Conservation (phyloP, 2,113 vertebrate species). For the Mystacornis crossleyi region DNA sequence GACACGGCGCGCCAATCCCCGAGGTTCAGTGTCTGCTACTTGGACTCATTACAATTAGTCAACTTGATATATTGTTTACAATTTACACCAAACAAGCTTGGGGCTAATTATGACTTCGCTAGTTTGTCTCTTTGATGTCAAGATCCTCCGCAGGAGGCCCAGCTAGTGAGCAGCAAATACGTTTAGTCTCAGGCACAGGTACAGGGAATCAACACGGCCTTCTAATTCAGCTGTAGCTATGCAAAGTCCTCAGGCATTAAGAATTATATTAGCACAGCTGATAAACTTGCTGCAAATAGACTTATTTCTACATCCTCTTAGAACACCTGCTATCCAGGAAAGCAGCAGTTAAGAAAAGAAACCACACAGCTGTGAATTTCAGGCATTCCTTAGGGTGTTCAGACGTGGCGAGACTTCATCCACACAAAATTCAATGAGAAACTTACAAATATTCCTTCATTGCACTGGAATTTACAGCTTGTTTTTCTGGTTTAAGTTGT, state of each 20-base stretch:
- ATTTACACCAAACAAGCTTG: conserved; percentile 67
- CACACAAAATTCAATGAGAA: background rate
- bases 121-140: conserved; percentile 68
- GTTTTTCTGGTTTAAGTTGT: background rate
- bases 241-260: background rate
- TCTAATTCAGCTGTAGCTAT: background rate
- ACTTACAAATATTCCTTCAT: background rate
- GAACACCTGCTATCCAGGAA: background rate
- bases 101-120: conserved; percentile 67
- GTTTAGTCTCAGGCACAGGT: conserved; percentile 38
- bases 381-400: background rate
- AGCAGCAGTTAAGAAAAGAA: background rate
- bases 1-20: background rate
- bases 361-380: background rate
- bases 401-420: background rate
- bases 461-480: background rate
- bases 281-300: background rate
- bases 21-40: conserved; percentile 37
- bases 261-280: background rate
- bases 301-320: background rate
- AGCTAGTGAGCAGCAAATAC: background rate
- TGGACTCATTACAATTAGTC: conserved; percentile 70
- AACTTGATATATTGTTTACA: conserved; percentile 72
- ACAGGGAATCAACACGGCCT: background rate
- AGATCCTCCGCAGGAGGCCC: conserved; percentile 41